Conservation (phyloP, 2,797 vertebrate genomes). For the Bryconaethiops microstoma region DNA sequence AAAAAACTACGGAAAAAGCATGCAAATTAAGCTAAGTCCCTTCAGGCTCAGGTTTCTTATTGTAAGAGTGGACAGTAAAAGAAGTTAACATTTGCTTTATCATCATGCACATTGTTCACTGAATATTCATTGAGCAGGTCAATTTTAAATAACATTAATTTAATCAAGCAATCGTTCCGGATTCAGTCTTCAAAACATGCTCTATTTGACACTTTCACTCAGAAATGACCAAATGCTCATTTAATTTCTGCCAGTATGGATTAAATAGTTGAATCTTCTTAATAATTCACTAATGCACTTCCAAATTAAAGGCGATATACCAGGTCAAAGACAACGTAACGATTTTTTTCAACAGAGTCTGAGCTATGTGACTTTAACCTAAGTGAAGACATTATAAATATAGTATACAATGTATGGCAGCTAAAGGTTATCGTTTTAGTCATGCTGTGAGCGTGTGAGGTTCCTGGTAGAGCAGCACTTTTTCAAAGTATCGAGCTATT, state of each 20-base stretch:
- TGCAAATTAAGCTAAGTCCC: no score
- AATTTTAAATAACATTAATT: no score
- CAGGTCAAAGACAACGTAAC: not conserved
- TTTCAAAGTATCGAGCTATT: constrained; percentile 20
- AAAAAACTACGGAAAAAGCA: no score
- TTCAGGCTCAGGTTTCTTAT: no score
- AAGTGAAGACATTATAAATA: not conserved
- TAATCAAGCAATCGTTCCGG: not conserved
- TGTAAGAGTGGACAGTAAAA: no score
- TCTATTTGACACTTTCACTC: not conserved
- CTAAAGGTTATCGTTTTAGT: constrained; percentile 8
- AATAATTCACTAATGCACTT: not conserved
- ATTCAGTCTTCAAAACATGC: not conserved
- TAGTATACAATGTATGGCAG: not conserved
- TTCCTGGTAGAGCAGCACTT: not conserved
- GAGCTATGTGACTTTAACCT: not conserved
- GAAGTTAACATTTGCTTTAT: no score
- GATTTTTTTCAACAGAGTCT: not conserved
- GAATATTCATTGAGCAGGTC: no score
- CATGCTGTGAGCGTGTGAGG: constrained; percentile 10
- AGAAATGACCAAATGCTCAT: not conserved
- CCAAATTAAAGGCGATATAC: not conserved
- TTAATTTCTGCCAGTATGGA: not conserved
- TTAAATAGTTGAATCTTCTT: not conserved
- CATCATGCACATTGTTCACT: no score